Percentiles rank a stretch among this genome's conserved stretches.
Conservation (phyloP, 2,888 invertebrate species). For the Trichogramma dendrolimi region DNA sequence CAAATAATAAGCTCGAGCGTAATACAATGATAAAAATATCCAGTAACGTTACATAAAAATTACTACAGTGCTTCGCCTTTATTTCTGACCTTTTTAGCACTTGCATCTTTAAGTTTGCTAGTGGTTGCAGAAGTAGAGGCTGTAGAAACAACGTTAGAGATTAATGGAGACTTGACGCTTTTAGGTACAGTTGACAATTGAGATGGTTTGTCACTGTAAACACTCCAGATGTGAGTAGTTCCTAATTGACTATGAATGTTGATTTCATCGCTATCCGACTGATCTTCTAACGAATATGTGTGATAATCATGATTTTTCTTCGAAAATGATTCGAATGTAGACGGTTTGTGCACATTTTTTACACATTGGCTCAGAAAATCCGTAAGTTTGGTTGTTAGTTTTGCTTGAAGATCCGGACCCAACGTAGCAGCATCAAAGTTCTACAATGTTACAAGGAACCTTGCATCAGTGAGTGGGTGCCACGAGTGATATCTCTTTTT, state of each 20-base stretch:
- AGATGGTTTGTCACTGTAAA: slow-evolving; percentile 44
- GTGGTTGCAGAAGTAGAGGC: slow-evolving; percentile 32
- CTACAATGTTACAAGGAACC: slow-evolving; percentile 40
- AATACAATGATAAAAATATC: not conserved
- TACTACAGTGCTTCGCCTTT: slow-evolving; percentile 9
- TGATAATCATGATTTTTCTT: slow-evolving; percentile 44
- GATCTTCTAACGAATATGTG: slow-evolving; percentile 40
- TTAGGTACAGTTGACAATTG: slow-evolving; percentile 43
- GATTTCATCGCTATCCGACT: slow-evolving; percentile 47
- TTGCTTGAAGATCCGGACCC: slow-evolving; percentile 46
- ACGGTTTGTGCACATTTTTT: slow-evolving; percentile 27
- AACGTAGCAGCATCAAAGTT: slow-evolving; percentile 47
- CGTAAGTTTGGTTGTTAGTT: slow-evolving; percentile 43
- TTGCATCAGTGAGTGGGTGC: too few relatives aligned
- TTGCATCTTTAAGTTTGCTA: slow-evolving; percentile 46
- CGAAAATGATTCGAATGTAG: slow-evolving; percentile 35
- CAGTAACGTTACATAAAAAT: not conserved
- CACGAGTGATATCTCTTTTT: too few relatives aligned
- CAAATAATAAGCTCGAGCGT: too few relatives aligned
- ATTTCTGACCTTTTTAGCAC: slow-evolving; percentile 45
- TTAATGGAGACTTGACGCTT: slow-evolving; percentile 41
- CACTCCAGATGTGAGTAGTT: slow-evolving; percentile 41
- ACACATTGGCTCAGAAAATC: slow-evolving; percentile 44
- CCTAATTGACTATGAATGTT: slow-evolving; percentile 41
- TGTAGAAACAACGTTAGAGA: slow-evolving; percentile 40